These are phyloP conservation scores for Cygnus buccinator DNA, from an alignment of 2,113 vertebrate species.

Conservation along the genomic window DNA sequence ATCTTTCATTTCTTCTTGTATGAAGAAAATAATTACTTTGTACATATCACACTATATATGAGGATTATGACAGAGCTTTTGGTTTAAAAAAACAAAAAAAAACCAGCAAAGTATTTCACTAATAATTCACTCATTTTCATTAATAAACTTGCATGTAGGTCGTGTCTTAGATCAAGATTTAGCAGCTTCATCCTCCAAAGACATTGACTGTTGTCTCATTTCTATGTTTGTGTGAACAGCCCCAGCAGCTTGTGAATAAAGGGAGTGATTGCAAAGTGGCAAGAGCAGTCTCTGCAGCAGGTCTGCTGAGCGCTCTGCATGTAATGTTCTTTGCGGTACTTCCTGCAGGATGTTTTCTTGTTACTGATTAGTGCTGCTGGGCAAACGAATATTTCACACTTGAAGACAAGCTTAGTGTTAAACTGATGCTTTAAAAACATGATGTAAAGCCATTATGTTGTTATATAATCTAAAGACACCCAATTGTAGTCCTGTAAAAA, in stretches of 20 bases:
- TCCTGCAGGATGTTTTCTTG: constrained; percentile 27
- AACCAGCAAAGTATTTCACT: neutral
- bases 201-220: neutral
- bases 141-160: neutral
- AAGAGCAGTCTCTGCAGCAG: neutral
- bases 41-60: neutral
- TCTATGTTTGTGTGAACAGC: neutral
- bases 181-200: neutral
- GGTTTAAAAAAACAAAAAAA: neutral
- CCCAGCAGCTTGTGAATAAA: neutral
- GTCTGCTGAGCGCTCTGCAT: neutral
- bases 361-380: neutral
- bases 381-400: neutral
- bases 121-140: neutral
- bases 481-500: neutral
- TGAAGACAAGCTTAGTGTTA: neutral
- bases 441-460: neutral
- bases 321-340: neutral
- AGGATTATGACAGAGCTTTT: neutral
- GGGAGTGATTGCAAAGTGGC: neutral
- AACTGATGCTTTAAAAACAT: neutral
- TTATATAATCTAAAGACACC: neutral
- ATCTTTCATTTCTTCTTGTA: neutral
- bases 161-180: neutral
- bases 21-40: neutral